Percentiles rank a stretch among this genome's conserved stretches.
phyloP scores from a whole-genome alignment of 2,113 vertebrate species.

The Oreochromis niloticus region DNA sequence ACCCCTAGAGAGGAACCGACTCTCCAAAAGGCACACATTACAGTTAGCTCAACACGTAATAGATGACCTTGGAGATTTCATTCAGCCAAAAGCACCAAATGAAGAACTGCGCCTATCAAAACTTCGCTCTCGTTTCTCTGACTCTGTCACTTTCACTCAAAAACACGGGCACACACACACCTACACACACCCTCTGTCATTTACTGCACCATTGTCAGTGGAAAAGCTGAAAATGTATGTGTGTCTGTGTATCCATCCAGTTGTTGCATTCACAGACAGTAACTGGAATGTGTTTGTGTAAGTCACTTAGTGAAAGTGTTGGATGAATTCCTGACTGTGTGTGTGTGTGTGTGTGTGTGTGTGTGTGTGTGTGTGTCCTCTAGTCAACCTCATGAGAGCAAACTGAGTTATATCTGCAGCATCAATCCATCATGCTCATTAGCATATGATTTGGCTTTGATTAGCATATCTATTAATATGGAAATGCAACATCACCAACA shows the following conservation, averaged over 20 bases:
- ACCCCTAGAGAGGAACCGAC: slow-evolving; percentile 9
- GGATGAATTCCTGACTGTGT: not conserved
- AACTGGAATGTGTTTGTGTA: not conserved
- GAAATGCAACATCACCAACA: slow-evolving; percentile 55
- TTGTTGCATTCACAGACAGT: not conserved
- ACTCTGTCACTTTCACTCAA: not conserved
- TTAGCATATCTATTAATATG: slow-evolving; percentile 75
- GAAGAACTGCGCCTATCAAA: not conserved
- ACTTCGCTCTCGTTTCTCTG: not conserved
- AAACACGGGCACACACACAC: not conserved
- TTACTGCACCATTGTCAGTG: not conserved
- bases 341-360: not conserved
- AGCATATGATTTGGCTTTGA: slow-evolving; percentile 62
- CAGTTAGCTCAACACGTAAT: slow-evolving; percentile 19
- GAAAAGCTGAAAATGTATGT: not conserved
- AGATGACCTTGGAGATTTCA: slow-evolving; percentile 53
- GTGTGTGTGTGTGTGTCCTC: not conserved
- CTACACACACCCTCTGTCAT: not conserved
- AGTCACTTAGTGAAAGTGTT: not conserved
- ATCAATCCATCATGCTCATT: slow-evolving; percentile 71
- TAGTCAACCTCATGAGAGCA: slow-evolving; percentile 30
- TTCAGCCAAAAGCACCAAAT: slow-evolving; percentile 20
- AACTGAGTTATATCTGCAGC: slow-evolving; percentile 44
- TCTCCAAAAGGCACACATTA: slow-evolving; percentile 14
- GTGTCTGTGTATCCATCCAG: not conserved